These are phyloP conservation scores for Rhombomys opimus DNA, from an alignment of 2,113 vertebrate species.

Conservation along the genomic window DNA sequence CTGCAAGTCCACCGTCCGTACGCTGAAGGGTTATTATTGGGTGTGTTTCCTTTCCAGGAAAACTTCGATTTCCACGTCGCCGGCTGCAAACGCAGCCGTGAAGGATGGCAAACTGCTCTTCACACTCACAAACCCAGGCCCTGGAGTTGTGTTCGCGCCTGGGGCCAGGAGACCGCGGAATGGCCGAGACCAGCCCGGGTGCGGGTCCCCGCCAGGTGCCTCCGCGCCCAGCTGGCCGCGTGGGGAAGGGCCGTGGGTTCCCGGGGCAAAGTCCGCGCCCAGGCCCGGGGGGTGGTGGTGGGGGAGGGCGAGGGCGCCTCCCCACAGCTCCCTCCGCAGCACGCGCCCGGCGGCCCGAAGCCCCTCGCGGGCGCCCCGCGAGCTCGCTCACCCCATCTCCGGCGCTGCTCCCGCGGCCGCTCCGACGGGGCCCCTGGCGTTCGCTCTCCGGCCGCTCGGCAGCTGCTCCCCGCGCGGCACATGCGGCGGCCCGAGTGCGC, in stretches of 20 bases:
- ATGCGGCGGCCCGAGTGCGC: conserved; percentile 75
- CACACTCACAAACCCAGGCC: conserved; percentile 58
- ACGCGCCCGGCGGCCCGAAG: not conserved
- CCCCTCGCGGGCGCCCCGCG: not conserved
- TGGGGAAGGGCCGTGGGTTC: not conserved
- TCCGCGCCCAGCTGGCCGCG: not conserved
- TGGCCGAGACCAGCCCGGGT: not conserved
- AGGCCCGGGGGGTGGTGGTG: not conserved
- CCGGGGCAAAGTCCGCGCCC: not conserved
- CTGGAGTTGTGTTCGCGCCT: conserved; percentile 27
- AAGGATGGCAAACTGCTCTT: conserved; percentile 12
- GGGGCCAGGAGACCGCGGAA: not conserved
- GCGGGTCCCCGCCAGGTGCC: not conserved
- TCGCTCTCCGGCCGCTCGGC: conserved; percentile 71
- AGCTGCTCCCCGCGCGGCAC: conserved; percentile 83
- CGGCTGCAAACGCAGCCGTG: not conserved
- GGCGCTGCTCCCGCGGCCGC: conserved; percentile 87
- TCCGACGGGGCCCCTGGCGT: conserved; percentile 73
- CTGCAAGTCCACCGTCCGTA: not conserved
- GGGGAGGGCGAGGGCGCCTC: no score
- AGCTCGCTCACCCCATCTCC: conserved; percentile 87
- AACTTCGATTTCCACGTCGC: conserved; percentile 69
- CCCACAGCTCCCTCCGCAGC: not conserved
- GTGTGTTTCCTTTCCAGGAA: conserved; percentile 58
- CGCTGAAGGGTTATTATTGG: not conserved